A percentile compares a stretch with the other conserved stretches of the same genome.
phyloP scores from a whole-genome alignment of 2,888 invertebrate species.

The Schizotus pectinicornis region DNA sequence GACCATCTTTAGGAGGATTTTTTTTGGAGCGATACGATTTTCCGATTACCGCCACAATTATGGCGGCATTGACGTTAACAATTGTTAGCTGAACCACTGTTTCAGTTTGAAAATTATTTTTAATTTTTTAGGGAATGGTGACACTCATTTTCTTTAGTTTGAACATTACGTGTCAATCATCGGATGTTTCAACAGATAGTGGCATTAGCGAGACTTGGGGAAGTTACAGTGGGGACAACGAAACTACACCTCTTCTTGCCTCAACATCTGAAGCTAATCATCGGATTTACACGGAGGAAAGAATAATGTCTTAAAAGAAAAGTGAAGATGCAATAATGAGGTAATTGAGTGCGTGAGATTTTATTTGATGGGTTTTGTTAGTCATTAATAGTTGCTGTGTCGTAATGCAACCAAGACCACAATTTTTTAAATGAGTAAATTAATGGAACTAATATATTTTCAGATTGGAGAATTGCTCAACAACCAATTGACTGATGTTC shows the following conservation, averaged over 20 bases:
- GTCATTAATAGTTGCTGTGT: not conserved
- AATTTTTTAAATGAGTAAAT: too few species aligned
- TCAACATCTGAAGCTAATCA: constrained; percentile 50
- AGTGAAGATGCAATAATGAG: constrained; percentile 58
- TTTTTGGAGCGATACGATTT: constrained; percentile 71
- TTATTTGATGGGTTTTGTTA: too few species aligned
- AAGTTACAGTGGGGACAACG: constrained; percentile 34
- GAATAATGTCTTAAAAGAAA: constrained; percentile 64
- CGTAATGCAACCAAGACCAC: too few species aligned
- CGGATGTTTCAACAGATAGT: constrained; percentile 44
- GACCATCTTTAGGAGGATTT: constrained; percentile 72
- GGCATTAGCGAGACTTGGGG: constrained; percentile 51
- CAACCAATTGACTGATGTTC: too few species aligned
- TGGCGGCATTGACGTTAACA: constrained; percentile 66
- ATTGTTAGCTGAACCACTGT: constrained; percentile 1
- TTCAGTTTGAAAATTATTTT: not conserved
- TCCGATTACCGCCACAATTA: constrained; percentile 71
- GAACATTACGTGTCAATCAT: constrained; percentile 36
- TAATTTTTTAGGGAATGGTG: constrained; percentile 42
- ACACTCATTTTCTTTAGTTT: constrained; percentile 45
- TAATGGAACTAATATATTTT: too few species aligned
- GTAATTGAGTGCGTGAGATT: constrained; percentile 46
- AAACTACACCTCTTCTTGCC: constrained; percentile 50
- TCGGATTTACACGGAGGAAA: constrained; percentile 64
- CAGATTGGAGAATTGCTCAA: too few species aligned